Conservation (phyloP, 1,140 invertebrate species). For the Papilio polytes region DNA sequence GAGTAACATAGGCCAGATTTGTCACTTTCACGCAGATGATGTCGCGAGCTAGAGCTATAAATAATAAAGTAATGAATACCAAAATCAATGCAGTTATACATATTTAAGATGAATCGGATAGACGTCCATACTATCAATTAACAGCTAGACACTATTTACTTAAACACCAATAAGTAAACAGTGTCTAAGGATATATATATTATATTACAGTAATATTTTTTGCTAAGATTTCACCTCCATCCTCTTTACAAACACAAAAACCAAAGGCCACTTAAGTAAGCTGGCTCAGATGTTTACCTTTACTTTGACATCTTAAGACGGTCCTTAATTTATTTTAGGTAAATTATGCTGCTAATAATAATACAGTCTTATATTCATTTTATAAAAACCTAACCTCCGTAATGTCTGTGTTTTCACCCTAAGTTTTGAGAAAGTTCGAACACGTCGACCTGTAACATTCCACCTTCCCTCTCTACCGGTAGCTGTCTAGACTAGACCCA, state of each 20-base stretch:
- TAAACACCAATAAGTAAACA: too few species aligned
- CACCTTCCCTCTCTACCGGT: neutral
- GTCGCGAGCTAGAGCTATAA: too few species aligned
- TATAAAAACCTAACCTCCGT: neutral
- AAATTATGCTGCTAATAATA: neutral
- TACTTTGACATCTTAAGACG: neutral
- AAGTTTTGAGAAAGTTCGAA: neutral
- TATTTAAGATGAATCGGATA: neutral
- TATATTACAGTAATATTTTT: neutral
- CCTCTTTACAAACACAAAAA: neutral
- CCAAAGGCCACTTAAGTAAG: neutral
- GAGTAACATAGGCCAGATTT: too few species aligned
- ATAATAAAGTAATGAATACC: too few species aligned
- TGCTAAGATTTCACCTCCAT: neutral
- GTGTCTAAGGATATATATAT: too few species aligned
- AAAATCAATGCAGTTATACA: too few species aligned
- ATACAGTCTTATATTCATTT: neutral
- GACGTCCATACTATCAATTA: too few species aligned
- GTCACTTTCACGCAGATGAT: too few species aligned
- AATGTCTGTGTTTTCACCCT: neutral
- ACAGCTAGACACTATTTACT: too few species aligned
- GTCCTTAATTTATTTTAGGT: conserved; percentile 18
- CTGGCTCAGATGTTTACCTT: conserved; percentile 14
- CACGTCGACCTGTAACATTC: neutral
- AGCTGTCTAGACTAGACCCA: neutral